Evolutionary conservation across 1,140 invertebrate genomes (phyloP), one percentile per base, ranked within the genome.

Genomic region (Nephila pilipes): DNA sequence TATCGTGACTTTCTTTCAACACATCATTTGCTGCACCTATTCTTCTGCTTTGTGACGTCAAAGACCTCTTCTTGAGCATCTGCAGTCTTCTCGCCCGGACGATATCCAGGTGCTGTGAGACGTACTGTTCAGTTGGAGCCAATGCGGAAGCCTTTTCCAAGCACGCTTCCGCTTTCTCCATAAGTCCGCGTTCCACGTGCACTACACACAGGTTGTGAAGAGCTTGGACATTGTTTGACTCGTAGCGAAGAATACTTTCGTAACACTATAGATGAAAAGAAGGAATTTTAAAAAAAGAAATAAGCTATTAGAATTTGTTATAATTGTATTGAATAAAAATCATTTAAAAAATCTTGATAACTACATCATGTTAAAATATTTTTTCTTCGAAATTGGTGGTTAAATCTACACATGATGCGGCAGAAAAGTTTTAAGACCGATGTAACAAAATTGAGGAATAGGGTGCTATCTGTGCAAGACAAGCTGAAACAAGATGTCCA

Each of bases 121-220:
- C 98, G 96, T 99, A 99, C 94, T 98, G 97, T 95, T 99, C 98
- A 87, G 97, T 96, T 0, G 98, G 98, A 16, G 95, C 95, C 0
- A 98, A 98, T 8, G 96, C 95, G 58, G 97, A 97, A 0, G 98
- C 98, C 65, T 97, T 96, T 38, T 97, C 96, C 14, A 99, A 96
- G 95, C 99, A 99, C 75, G 97, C 96, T 89, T 98, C 97, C 0
- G 98, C 99, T 80, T 97, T 95, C 1, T 97, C 96, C 25, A 99
- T 96, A 94, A 98, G 97, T 1, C 98, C 98, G 22, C 98, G 96
- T 95, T 99, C 98, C 20, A 99, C 98, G 94, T 98, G 97, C 0
- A 99, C 98, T 0, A 99, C 98, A 95, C 98, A 99, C 10, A 99
- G 96, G 95, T 99, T 99, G 95, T 99, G 99, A 29, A 98, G 95